Base-by-base conservation (phyloP, 2,797 vertebrate genomes). In the Periophthalmus magnuspinnatus region DNA sequence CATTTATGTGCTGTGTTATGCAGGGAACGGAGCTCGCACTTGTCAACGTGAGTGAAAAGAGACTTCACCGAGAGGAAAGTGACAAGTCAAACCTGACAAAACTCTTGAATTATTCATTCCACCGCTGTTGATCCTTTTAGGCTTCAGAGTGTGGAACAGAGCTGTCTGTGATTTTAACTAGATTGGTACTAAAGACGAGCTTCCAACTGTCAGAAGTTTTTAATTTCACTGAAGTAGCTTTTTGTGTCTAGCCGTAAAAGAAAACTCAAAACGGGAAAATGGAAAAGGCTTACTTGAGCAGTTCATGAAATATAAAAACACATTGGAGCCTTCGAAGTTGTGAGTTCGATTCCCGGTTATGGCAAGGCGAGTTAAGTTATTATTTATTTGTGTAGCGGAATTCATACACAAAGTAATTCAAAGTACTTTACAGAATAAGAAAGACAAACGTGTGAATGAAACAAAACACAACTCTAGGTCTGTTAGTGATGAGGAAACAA, bases 1-100 rank as follows among this genome's bases (percentile, higher is more conserved):
- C 47, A 56, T 74, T 71, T 45, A 33, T 74, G 28, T 68, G 64
- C 33, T 55, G 41, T 72, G 75, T 57, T 36, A 36, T 72, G 77
- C 77, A 56, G n/a, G 45, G 22, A 67, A 28, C 28, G 1, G 13
- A 34, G 62, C 36, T 66, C 22, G 14, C 45, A 41, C n/a, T 36
- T 56, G 69, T 74, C 59, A 66, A 61, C 11, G 32, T 55, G 34
- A 36, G 45, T 66, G 47, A 60, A 62, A 48, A 22, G 6, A 68
- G 41, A 17, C 56, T 48, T 28, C 45, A 73, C 34, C 50, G 21
- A 34, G 28, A 5, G 50, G 47, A 68, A 67, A 65, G 22, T 65
- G 36, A 74, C 61, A 52, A 72, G 67, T 68, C 28, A 50, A 36
- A 22, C 21, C 67, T 67, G 54, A 68, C 55, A 70, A 33, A 63